A percentile compares a stretch with the other conserved stretches of the same genome.
Evolutionary conservation across 2,888 invertebrate species (phyloP).

Genomic region (Norana najaformis): DNA sequence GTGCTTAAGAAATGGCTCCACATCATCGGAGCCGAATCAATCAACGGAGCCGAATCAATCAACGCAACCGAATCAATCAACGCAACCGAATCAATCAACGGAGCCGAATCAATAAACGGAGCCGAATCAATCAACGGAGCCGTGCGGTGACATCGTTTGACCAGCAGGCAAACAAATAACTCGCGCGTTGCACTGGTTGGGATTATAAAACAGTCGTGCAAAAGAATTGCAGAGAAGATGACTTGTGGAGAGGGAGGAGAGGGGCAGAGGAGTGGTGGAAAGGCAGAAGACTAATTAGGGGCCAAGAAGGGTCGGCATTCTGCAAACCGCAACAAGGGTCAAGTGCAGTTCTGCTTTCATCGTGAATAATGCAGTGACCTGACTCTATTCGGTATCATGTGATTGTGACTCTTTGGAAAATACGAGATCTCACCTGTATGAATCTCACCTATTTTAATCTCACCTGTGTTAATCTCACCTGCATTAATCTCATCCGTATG

Average conservation of each 20-base stretch:
- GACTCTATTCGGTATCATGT: too few relatives aligned
- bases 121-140: neutral
- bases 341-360: too few relatives aligned
- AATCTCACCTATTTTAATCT: neutral
- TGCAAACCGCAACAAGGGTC: too few relatives aligned
- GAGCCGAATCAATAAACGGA: neutral
- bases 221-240: neutral
- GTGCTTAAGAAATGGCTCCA: too few relatives aligned
- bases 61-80: neutral
- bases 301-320: too few relatives aligned
- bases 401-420: too few relatives aligned
- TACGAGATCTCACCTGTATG: too few relatives aligned
- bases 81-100: too few relatives aligned
- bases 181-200: neutral
- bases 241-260: neutral
- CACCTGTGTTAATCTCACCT: neutral
- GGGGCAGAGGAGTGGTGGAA: too few relatives aligned
- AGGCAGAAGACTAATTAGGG: too few relatives aligned
- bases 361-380: too few relatives aligned
- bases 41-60: neutral
- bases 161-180: neutral
- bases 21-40: neutral
- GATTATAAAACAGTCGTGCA: neutral
- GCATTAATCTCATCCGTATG: slow-evolving; percentile 77
- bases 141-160: neutral